A percentile compares a stretch with the other conserved stretches of the same genome.
Conservation (phyloP, 2,113 vertebrate species). For the Psilopogon haemacephalus region DNA sequence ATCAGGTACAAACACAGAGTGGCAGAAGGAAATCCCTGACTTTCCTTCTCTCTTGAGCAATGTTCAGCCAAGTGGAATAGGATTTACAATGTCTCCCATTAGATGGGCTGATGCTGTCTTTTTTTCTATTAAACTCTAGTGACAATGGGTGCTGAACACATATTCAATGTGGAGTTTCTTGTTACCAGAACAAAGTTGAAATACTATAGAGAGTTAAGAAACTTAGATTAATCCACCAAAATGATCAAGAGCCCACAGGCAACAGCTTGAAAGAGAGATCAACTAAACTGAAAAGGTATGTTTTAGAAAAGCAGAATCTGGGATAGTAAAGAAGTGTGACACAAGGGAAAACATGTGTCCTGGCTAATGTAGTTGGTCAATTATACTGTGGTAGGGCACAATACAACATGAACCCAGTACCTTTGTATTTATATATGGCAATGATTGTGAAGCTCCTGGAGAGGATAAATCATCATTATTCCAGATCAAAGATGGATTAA, state of each 20-base stretch:
- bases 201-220: neutral
- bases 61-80: neutral
- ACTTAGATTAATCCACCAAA: neutral
- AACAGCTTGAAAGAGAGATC: neutral
- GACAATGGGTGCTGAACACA: fast-evolving
- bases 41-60: neutral
- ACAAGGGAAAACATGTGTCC: neutral
- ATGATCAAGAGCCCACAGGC: neutral
- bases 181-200: neutral
- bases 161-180: neutral
- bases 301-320: neutral
- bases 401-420: neutral
- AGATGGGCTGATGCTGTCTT: neutral
- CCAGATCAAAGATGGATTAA: constrained; percentile 34
- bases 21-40: neutral
- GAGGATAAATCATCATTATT: constrained; percentile 18
- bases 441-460: constrained; percentile 8
- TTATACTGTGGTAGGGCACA: neutral
- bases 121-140: neutral
- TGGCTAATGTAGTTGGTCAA: neutral
- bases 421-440: neutral
- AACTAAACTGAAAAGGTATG: neutral
- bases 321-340: neutral
- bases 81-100: neutral
- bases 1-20: neutral